Percentiles rank a stretch among this genome's conserved stretches.
phyloP scores from a whole-genome alignment of 2,888 invertebrate genomes.

The Micropterix aruncella region DNA sequence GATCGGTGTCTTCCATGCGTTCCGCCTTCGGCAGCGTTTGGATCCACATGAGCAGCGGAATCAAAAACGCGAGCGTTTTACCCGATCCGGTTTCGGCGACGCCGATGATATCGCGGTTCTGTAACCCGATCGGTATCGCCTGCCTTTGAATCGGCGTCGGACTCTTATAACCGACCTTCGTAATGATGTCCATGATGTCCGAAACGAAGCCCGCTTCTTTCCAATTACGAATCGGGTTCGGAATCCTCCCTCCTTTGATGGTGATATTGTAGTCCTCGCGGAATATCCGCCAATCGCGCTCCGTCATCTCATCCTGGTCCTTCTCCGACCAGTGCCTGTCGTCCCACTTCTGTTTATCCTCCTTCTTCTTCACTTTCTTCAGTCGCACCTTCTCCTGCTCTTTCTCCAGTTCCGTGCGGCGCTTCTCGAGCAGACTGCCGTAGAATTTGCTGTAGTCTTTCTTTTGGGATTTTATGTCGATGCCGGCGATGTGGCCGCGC shows the following conservation, averaged over 20 bases:
- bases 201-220: conserved; percentile 81
- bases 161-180: conserved; percentile 91
- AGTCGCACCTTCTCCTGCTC: conserved; percentile 88
- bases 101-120: conserved; percentile 94
- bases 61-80: conserved; percentile 96
- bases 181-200: conserved; percentile 88
- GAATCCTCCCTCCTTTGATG: conserved; percentile 93
- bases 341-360: conserved; percentile 98
- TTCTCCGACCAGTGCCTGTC: conserved; percentile 99
- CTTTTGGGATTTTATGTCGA: conserved; percentile 93
- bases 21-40: conserved; percentile 94
- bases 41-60: conserved; percentile 96
- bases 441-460: conserved; percentile 96
- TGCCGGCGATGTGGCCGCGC: conserved; percentile 93
- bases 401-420: conserved; percentile 92
- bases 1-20: conserved; percentile 77
- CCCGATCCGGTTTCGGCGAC: conserved; percentile 99
- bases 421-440: conserved; percentile 84
- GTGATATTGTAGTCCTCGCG: conserved; percentile 98
- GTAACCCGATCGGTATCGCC: conserved; percentile 95
- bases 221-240: conserved; percentile 93
- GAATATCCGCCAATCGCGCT: conserved; percentile 99
- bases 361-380: conserved; percentile 86
- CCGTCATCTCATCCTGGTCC: conserved; percentile 87
- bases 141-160: conserved; percentile 98